Evolutionary conservation across 2,888 invertebrate species (phyloP).

Genomic region (Perithous albicinctus): DNA sequence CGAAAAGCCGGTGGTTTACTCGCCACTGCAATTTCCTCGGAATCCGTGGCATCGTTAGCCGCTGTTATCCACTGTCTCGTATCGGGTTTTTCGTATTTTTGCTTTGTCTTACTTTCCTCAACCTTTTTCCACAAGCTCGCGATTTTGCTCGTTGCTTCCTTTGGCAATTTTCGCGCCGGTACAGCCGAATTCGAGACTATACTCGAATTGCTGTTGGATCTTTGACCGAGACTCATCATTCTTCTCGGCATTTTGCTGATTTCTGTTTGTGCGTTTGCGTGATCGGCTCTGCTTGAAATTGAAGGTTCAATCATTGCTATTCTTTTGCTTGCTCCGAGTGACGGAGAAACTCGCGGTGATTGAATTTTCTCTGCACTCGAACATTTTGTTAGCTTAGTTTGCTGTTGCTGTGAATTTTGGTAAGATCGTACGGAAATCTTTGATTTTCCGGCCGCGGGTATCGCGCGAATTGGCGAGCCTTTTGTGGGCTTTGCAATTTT

Average conservation of each 20-base stretch:
- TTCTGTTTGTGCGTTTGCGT: constrained; percentile 69
- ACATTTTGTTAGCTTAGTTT: constrained; percentile 73
- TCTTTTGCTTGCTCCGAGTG: constrained; percentile 63
- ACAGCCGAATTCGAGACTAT: constrained; percentile 85
- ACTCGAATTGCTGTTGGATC: constrained; percentile 88
- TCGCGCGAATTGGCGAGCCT: constrained; percentile 74
- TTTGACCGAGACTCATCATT: constrained; percentile 71
- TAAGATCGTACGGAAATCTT: constrained; percentile 74
- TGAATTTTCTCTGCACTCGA: constrained; percentile 75
- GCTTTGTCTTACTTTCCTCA: constrained; percentile 88
- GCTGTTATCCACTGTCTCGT: constrained; percentile 87
- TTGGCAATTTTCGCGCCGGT: constrained; percentile 82
- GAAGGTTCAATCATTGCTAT: constrained; percentile 24
- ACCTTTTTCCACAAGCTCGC: constrained; percentile 93
- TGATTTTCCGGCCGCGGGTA: constrained; percentile 71
- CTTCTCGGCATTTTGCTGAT: constrained; percentile 60
- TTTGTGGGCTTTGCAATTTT: constrained; percentile 79
- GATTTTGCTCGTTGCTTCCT: constrained; percentile 92
- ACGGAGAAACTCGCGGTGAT: constrained; percentile 65
- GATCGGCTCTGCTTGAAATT: constrained; percentile 40
- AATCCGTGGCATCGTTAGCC: constrained; percentile 62
- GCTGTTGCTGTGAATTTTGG: constrained; percentile 65
- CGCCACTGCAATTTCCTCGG: constrained; percentile 62
- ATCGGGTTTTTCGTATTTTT: constrained; percentile 86
- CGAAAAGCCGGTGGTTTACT: constrained; percentile 72